phyloP scores from a whole-genome alignment of 2,797 vertebrate species.

The Neopelma chrysocephalum region DNA sequence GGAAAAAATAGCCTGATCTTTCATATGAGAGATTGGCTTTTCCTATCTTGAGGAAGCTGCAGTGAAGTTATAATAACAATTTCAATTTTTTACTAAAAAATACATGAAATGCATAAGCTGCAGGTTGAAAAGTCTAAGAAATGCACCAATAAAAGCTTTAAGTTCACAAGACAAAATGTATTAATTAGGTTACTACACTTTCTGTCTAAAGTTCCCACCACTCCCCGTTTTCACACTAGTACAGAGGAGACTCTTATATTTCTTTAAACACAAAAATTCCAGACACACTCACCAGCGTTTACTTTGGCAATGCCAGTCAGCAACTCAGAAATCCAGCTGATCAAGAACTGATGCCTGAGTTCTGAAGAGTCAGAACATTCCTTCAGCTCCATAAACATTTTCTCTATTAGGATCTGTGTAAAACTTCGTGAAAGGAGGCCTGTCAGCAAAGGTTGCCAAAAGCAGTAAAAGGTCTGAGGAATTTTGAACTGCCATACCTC shows the following conservation, averaged over 20 bases:
- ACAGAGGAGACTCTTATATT: background rate
- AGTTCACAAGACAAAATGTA: background rate
- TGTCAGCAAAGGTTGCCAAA: constrained; percentile 92
- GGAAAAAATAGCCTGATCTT: background rate
- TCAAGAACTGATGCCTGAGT: constrained; percentile 81
- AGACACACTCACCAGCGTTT: constrained; percentile 75
- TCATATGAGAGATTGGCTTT: background rate
- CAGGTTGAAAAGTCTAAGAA: background rate
- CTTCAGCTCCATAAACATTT: constrained; percentile 84
- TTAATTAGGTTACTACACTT: background rate
- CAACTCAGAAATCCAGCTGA: constrained; percentile 89
- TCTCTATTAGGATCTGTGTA: constrained; percentile 85
- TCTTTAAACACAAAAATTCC: background rate
- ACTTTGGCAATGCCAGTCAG: constrained; percentile 82
- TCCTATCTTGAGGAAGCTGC: background rate
- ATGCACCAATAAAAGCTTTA: background rate
- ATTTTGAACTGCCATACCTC: constrained; percentile 68
- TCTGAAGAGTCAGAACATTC: constrained; percentile 67
- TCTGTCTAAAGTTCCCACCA: background rate
- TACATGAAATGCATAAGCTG: background rate
- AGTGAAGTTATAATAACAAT: background rate
- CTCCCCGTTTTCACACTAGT: background rate
- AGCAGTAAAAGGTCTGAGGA: constrained; percentile 80
- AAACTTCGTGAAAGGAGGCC: constrained; percentile 82
- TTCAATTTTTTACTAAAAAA: background rate